These are phyloP conservation scores for Anthophora plumipes DNA, from an alignment of 2,888 invertebrate species.

Conservation along the genomic window DNA sequence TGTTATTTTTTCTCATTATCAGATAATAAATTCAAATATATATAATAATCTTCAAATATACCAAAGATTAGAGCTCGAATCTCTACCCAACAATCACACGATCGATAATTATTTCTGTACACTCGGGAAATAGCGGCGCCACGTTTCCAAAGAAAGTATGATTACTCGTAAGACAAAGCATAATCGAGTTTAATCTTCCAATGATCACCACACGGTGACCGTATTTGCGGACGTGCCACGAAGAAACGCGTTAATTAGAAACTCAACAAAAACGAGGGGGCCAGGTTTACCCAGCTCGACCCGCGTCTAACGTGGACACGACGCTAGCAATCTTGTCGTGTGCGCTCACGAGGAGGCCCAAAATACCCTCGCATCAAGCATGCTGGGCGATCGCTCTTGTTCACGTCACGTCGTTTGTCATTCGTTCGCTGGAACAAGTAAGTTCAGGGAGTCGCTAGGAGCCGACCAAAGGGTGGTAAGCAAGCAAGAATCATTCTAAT, in stretches of 20 bases:
- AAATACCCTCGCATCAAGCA: conserved; percentile 66
- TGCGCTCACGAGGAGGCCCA: conserved; percentile 56
- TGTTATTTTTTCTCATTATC: neutral
- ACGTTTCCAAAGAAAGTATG: conserved; percentile 41
- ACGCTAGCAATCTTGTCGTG: conserved; percentile 50
- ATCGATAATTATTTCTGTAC: conserved; percentile 21
- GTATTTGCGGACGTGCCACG: conserved; percentile 42
- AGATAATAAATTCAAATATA: neutral
- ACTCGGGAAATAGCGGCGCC: neutral
- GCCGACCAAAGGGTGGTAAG: conserved; percentile 35
- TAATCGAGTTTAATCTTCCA: conserved; percentile 54
- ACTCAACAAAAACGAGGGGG: conserved; percentile 48
- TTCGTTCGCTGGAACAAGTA: conserved; percentile 64
- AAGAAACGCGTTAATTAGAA: conserved; percentile 66
- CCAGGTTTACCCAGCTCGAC: conserved; percentile 47
- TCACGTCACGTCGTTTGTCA: conserved; percentile 70
- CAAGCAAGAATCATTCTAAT: conserved; percentile 66
- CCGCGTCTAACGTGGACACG: conserved; percentile 40
- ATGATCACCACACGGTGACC: conserved; percentile 49
- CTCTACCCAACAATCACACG: neutral
- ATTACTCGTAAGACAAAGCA: conserved; percentile 52
- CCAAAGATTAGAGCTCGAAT: neutral
- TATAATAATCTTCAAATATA: neutral
- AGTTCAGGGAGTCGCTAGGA: conserved; percentile 44
- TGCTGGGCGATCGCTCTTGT: conserved; percentile 69